phyloP scores from a whole-genome alignment of 2,113 vertebrate genomes.

The Pitta sordida region DNA sequence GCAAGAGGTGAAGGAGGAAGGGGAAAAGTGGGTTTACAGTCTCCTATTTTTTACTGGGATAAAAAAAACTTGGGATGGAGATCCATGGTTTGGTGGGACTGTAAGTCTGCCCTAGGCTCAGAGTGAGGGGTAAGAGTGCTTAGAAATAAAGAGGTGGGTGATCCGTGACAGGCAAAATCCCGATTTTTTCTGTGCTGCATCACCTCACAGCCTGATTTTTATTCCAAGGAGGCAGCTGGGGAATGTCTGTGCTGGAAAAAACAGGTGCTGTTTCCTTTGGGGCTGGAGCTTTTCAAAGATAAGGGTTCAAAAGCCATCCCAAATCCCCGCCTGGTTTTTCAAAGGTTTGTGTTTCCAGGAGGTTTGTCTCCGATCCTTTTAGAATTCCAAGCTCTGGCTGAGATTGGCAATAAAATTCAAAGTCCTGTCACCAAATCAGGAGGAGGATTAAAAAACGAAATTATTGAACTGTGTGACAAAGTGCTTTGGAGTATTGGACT shows the following conservation, averaged over 20 bases:
- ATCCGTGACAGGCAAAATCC: neutral
- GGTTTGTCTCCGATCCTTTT: neutral
- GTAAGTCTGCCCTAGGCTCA: neutral
- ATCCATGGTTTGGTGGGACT: neutral
- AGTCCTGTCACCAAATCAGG: neutral
- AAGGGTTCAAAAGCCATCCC: neutral
- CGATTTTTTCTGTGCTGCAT: neutral
- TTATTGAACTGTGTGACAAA: neutral
- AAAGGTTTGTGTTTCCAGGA: neutral
- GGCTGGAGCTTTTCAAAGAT: neutral
- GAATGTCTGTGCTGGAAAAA: neutral
- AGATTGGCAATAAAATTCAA: neutral
- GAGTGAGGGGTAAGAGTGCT: neutral
- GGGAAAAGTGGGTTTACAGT: neutral
- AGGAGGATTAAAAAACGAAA: neutral
- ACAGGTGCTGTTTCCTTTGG: neutral
- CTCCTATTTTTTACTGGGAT: neutral
- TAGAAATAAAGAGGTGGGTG: neutral
- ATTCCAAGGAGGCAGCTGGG: conserved; percentile 5
- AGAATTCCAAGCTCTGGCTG: neutral
- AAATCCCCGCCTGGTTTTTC: neutral
- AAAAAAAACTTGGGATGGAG: neutral
- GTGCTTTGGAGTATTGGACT: neutral
- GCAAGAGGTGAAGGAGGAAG: neutral
- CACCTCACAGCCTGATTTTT: neutral